A percentile compares a stretch with the other conserved stretches of the same genome.
Evolutionary conservation across 2,797 vertebrate species (phyloP).

Genomic region (Gallirallus australis): DNA sequence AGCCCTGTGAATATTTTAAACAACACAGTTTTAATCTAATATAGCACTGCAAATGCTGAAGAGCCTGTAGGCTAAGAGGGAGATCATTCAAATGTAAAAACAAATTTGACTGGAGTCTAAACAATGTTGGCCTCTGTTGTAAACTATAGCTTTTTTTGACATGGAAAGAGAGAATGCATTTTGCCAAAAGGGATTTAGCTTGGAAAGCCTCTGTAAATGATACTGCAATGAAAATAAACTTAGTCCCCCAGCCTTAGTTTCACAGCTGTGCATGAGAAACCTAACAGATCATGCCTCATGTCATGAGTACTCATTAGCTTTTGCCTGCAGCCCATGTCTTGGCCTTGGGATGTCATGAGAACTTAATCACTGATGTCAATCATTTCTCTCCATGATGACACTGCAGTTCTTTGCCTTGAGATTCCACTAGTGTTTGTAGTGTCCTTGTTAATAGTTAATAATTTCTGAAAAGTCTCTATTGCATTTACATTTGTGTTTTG

Average conservation of each 20-base stretch:
- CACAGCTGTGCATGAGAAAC: conserved; percentile 19
- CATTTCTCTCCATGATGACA: neutral
- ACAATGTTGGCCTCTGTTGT: conserved; percentile 39
- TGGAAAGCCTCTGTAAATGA: conserved; percentile 52
- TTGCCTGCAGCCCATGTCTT: conserved; percentile 35
- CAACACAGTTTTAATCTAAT: conserved; percentile 47
- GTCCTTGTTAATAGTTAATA: neutral
- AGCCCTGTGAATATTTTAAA: conserved; percentile 77
- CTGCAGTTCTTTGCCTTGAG: neutral
- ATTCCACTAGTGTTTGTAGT: neutral
- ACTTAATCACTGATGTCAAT: neutral
- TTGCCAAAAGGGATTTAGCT: conserved; percentile 38
- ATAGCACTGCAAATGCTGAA: conserved; percentile 19
- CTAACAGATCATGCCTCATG: neutral
- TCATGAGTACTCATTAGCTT: conserved; percentile 22
- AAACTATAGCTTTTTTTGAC: conserved; percentile 42
- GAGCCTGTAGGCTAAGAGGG: conserved; percentile 31
- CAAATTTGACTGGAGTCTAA: conserved; percentile 57
- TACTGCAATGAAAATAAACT: conserved; percentile 30
- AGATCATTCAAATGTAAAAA: conserved; percentile 58
- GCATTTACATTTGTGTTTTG: neutral
- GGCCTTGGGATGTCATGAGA: neutral
- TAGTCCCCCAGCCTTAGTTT: neutral
- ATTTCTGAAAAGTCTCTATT: neutral
- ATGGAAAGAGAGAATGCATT: conserved; percentile 2